Base-by-base conservation (phyloP, 2,113 vertebrate species). In the Sterrhoptilus dennistouni region DNA sequence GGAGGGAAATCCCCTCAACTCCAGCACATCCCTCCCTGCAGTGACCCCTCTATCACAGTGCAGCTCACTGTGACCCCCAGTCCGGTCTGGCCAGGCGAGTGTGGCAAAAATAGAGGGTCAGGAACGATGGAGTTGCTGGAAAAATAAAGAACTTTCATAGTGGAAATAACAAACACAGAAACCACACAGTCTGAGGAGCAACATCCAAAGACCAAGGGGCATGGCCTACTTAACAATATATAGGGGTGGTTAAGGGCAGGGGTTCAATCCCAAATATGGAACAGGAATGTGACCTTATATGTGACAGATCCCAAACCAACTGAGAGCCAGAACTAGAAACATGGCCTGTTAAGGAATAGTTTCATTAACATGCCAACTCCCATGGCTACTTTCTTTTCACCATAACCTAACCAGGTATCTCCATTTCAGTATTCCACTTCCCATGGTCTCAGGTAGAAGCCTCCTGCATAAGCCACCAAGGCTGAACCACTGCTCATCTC, bases 61-160 rank as follows among this genome's bases (percentile, higher is more conserved):
- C 10, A 9, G n/a, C 23, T 35, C n/a, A 59, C 57, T 36, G 57
- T 3, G 6, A 36, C 57, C 23, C n/a, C 5, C 2, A 59, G 15
- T 25, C 57, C 3, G 1, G 5, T 59, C 57, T 2, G 6, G 56
- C n/a, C 8, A 6, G 33, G n/a, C 2, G 2, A 35, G 56, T 1
- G 6, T 59, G n/a, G n/a, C 56, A 59, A 3, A 59, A 59, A 35
- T 16, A 35, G n/a, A 59, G n/a, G n/a, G 57, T 9, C 23, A 17
- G 23, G 57, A 59, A 25, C 0, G 1, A 35, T 35, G 57, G 57
- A 59, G n/a, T 36, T 59, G 57, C 57, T 35, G 3, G 1, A 36
- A 59, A 36, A 59, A 36, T 36, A 36, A 25, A 59, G n/a, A 36
- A 36, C 15, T 59, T 36, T 17, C 7, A 36, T 25, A 25, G 23